Evolutionary conservation across 1,140 invertebrate genomes (phyloP).

Genomic region (Heliconius eleuchia): DNA sequence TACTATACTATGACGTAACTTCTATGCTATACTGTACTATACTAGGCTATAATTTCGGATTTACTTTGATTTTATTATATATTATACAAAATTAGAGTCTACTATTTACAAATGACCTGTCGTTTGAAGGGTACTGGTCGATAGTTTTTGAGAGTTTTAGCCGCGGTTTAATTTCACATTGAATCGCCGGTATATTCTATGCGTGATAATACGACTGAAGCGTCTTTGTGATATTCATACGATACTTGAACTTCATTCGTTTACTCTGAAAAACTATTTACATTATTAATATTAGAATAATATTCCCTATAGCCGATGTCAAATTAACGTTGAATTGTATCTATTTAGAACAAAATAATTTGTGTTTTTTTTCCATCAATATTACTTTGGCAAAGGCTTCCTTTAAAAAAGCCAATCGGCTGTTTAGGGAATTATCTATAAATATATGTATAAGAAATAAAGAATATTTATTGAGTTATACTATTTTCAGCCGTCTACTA

Average conservation of each 20-base stretch:
- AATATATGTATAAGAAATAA: neutral
- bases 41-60: neutral
- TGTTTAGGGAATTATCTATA: neutral
- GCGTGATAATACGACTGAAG: neutral
- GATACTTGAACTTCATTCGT: neutral
- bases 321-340: neutral
- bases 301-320: too few relatives aligned
- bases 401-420: neutral
- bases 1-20: too few relatives aligned
- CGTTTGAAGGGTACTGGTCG: neutral
- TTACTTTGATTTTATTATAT: neutral
- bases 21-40: neutral
- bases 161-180: neutral
- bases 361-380: too few relatives aligned
- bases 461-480: neutral
- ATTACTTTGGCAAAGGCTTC: too few relatives aligned
- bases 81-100: neutral
- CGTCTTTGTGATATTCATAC: slow-evolving; percentile 15
- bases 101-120: neutral
- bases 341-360: too few relatives aligned
- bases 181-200: neutral
- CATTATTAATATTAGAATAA: neutral
- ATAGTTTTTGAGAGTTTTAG: slow-evolving; percentile 1
- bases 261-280: neutral
- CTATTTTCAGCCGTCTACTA: neutral